Conservation (phyloP, 2,797 vertebrate species). For the Pangasius larnaudii region DNA sequence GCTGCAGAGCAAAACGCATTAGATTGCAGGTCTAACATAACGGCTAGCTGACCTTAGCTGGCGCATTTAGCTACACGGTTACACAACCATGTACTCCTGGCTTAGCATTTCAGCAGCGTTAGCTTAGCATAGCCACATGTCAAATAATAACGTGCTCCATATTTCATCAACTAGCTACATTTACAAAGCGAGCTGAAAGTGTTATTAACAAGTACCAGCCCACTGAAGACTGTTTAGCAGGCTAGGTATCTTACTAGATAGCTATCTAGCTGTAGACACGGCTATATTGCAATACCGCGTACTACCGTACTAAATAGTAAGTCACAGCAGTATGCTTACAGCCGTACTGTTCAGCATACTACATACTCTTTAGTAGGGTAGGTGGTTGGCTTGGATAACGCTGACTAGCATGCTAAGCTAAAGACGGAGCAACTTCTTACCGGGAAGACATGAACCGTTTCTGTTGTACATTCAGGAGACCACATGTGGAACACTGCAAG, state of each 20-base stretch:
- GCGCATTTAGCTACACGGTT: not conserved
- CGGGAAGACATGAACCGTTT: constrained; percentile 62
- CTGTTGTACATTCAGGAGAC: constrained; percentile 45
- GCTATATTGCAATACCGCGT: not conserved
- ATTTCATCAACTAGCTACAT: not conserved
- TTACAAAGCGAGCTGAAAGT: not conserved
- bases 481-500: constrained; percentile 48
- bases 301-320: not conserved
- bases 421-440: constrained; percentile 52
- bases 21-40: too few relatives aligned
- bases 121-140: not conserved
- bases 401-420: constrained; percentile 23
- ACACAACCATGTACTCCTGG: not conserved
- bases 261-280: not conserved
- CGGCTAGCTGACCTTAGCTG: constrained; percentile 3
- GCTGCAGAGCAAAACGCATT: not conserved
- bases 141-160: not conserved
- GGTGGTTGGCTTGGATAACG: not conserved
- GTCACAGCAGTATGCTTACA: too few relatives aligned
- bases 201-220: not conserved
- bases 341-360: not conserved
- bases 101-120: not conserved
- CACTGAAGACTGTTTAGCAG: not conserved
- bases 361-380: not conserved
- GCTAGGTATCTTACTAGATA: too few relatives aligned